Evolutionary conservation across 2,113 vertebrate species (phyloP), one percentile per base, ranked within the genome.

Genomic region (Epinephelus lanceolatus): DNA sequence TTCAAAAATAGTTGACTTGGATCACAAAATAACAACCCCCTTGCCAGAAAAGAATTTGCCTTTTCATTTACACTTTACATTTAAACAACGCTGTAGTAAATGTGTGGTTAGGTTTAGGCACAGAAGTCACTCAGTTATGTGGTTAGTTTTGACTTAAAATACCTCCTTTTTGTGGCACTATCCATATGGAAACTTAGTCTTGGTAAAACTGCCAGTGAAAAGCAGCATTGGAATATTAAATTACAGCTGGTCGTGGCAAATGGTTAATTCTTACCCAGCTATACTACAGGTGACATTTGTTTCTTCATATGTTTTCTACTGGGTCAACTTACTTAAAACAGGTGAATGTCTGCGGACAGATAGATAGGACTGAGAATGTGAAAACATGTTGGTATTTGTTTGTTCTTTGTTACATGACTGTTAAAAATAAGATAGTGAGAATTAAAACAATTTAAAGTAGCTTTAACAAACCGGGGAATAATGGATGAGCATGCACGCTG

Each of bases 401-500:
- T 30, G 25, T 57, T 57, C 10, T 19, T 1, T 13, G 25, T 33
- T 56, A 23, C 18, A 51, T 1, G 17, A 3, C 23, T 8, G 11
- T 17, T 72, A 12, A 42, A 4, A 55, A 49, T 0, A 51, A n/a
- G 49, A 53, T 11, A 25, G 53, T 15, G 19, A 15, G n/a, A 47
- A 15, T 37, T 37, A 37, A 37, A 37, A 37, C 33, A 37, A 37
- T 8, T 37, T 37, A 21, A 45, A 65, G 18, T 10, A 4, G 12
- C 40, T 67, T 69, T 9, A 27, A 74, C 59, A 60, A 66, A 71
- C 18, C 6, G 17, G n/a, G 11, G 52, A 57, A 63, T 55, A 68
- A 76, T 59, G 67, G 63, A 69, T 76, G 61, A 66, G 27, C 59
- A 25, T 45, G 27, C 47, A 53, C 30, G 55, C 67, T 51, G 23